Evolutionary conservation across 2,888 invertebrate genomes (phyloP).

Genomic region (Caenorhabditis afra): DNA sequence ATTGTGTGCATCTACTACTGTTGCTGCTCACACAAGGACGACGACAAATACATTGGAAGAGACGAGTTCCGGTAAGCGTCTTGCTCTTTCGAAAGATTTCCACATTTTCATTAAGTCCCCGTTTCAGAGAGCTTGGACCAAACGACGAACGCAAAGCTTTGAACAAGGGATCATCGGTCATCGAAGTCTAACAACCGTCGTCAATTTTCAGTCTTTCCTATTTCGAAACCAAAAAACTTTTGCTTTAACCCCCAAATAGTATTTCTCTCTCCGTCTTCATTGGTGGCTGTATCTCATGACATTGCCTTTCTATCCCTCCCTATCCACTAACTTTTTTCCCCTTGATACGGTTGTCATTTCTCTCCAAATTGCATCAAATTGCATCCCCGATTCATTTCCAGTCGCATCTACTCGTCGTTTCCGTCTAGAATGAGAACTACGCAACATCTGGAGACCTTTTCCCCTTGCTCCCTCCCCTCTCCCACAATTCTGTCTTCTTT

Average conservation of each 20-base stretch:
- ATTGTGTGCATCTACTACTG: slow-evolving; percentile 52
- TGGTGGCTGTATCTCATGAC: slow-evolving; percentile 48
- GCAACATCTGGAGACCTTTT: neutral
- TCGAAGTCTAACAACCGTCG: slow-evolving; percentile 22
- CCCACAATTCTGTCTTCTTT: neutral
- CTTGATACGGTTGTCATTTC: slow-evolving; percentile 31
- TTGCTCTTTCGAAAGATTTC: neutral
- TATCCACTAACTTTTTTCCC: slow-evolving; percentile 6
- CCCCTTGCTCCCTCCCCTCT: neutral
- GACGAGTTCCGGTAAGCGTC: slow-evolving; percentile 51
- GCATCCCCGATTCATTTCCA: neutral
- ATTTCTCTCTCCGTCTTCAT: slow-evolving; percentile 33
- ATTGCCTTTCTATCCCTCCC: slow-evolving; percentile 2
- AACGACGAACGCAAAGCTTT: slow-evolving; percentile 43
- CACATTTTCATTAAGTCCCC: slow-evolving; percentile 11
- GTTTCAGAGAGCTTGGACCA: slow-evolving; percentile 41
- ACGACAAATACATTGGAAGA: slow-evolving; percentile 36
- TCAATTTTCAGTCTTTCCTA: neutral
- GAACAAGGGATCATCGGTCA: slow-evolving; percentile 48
- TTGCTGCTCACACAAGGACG: slow-evolving; percentile 39
- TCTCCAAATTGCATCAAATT: neutral
- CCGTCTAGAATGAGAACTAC: neutral
- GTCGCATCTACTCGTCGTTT: neutral
- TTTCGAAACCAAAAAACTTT: neutral
- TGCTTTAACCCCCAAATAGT: slow-evolving; percentile 46